Conservation (phyloP, 2,888 invertebrate genomes). For the Osmoderma eremita region DNA sequence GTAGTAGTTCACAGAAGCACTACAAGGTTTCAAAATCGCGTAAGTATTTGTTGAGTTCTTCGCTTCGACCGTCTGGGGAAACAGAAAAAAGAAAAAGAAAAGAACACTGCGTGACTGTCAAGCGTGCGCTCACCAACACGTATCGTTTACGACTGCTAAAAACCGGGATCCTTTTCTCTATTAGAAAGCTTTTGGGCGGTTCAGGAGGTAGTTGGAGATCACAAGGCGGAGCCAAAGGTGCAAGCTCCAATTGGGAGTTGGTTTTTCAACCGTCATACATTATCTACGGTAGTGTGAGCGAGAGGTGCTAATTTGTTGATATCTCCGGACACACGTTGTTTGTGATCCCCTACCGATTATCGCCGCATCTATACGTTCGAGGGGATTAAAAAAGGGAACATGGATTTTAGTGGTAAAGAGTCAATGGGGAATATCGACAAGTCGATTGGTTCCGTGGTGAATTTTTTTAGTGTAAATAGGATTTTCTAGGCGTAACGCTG, state of each 20-base stretch:
- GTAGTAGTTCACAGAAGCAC: not conserved
- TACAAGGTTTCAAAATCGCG: too few relatives aligned
- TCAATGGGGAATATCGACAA: conserved; percentile 20
- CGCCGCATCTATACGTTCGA: conserved; percentile 5
- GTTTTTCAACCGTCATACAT: conserved; percentile 42
- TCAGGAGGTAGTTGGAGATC: conserved; percentile 54
- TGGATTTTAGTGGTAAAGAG: conserved; percentile 21
- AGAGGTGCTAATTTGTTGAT: conserved; percentile 57
- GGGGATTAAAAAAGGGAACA: conserved; percentile 20
- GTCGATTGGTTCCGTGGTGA: conserved; percentile 9
- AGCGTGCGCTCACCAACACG: conserved; percentile 48
- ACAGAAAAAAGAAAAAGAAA: conserved; percentile 14
- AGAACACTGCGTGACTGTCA: conserved; percentile 28
- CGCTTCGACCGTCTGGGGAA: too few relatives aligned
- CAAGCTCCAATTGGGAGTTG: conserved; percentile 50
- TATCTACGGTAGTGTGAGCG: conserved; percentile 41
- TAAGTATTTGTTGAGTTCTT: too few relatives aligned
- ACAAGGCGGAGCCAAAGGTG: conserved; percentile 52
- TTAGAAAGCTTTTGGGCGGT: conserved; percentile 55
- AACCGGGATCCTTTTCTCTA: conserved; percentile 54
- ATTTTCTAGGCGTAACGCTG: too few relatives aligned
- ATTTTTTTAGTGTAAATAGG: conserved; percentile 13
- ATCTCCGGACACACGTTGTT: conserved; percentile 42
- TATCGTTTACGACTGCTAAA: conserved; percentile 42
- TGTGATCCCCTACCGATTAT: conserved; percentile 36